A percentile compares a stretch with the other conserved stretches of the same genome.
Evolutionary conservation across 2,888 invertebrate species (phyloP).

Genomic region (Clusia tigrina): DNA sequence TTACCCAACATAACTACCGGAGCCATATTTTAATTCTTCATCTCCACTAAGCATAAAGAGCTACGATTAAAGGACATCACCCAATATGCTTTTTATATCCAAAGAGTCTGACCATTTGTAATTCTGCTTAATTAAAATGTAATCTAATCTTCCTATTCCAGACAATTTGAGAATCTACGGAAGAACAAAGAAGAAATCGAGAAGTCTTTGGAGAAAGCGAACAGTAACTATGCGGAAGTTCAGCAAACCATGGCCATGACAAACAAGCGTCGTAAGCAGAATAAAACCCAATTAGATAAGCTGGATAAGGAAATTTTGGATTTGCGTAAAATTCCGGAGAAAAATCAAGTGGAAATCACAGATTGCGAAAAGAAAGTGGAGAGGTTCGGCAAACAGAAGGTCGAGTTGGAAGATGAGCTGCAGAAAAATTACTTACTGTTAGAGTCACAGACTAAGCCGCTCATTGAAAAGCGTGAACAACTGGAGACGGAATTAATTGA

Average conservation of each 20-base stretch:
- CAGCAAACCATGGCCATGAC: slow-evolving; percentile 74
- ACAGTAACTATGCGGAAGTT: slow-evolving; percentile 72
- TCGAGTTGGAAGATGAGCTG: slow-evolving; percentile 69
- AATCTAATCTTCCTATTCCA: too few relatives aligned
- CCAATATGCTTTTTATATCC: too few relatives aligned
- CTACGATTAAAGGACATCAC: too few relatives aligned
- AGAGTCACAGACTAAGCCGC: slow-evolving; percentile 68
- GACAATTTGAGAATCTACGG: slow-evolving; percentile 69
- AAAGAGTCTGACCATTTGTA: too few relatives aligned
- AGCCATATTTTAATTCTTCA: too few relatives aligned
- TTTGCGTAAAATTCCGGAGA: slow-evolving; percentile 73
- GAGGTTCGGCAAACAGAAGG: slow-evolving; percentile 69
- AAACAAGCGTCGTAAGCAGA: slow-evolving; percentile 79
- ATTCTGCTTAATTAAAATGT: too few relatives aligned
- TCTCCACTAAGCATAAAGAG: too few relatives aligned
- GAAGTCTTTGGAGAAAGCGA: slow-evolving; percentile 71
- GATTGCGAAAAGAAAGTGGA: slow-evolving; percentile 70
- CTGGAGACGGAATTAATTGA: slow-evolving; percentile 72
- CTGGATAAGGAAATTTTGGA: slow-evolving; percentile 75
- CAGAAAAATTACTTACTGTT: slow-evolving; percentile 69
- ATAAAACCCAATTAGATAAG: slow-evolving; percentile 73
- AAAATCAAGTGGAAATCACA: slow-evolving; percentile 75
- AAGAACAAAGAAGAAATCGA: slow-evolving; percentile 69
- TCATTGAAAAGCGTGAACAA: slow-evolving; percentile 67
- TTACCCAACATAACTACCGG: too few relatives aligned